Conservation (phyloP, 1,140 invertebrate genomes). For the Pogonognathellus flavescens region DNA sequence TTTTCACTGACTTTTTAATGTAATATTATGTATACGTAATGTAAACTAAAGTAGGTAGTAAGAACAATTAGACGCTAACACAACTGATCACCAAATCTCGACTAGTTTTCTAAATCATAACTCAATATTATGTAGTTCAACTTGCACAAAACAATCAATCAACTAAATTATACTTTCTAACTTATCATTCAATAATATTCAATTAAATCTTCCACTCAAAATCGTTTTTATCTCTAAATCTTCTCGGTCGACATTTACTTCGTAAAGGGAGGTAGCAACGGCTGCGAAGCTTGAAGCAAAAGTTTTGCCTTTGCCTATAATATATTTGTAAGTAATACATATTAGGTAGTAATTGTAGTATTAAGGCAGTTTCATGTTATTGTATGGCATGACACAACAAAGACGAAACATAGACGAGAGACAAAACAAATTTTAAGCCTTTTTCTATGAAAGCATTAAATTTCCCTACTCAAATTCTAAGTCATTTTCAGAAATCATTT, state of each 20-base stretch:
- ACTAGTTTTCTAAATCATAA: constrained; percentile 27
- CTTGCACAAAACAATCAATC: constrained; percentile 38
- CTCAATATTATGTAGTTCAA: constrained; percentile 7
- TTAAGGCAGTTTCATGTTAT: not conserved
- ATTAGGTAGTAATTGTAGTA: not conserved
- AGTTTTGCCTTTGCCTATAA: too few relatives aligned
- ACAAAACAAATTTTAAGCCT: constrained; percentile 27
- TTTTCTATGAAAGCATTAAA: constrained; percentile 12
- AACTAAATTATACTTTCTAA: not conserved
- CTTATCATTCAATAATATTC: not conserved
- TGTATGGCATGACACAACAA: constrained; percentile 17
- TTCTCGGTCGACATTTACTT: not conserved
- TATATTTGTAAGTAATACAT: not conserved
- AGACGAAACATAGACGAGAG: constrained; percentile 1
- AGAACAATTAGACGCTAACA: constrained; percentile 37
- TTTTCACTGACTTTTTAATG: constrained; percentile 27
- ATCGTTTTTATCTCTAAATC: constrained; percentile 6
- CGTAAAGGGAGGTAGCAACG: not conserved
- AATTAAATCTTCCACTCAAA: not conserved
- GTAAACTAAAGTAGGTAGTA: constrained; percentile 12
- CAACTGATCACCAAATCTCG: constrained; percentile 17
- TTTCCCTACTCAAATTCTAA: constrained; percentile 7
- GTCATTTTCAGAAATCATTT: constrained; percentile 1
- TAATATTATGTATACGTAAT: constrained; percentile 6
- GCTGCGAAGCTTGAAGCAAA: not conserved